Conservation (phyloP, 2,113 vertebrate species). For the Brachyhypopomus occidentalis region DNA sequence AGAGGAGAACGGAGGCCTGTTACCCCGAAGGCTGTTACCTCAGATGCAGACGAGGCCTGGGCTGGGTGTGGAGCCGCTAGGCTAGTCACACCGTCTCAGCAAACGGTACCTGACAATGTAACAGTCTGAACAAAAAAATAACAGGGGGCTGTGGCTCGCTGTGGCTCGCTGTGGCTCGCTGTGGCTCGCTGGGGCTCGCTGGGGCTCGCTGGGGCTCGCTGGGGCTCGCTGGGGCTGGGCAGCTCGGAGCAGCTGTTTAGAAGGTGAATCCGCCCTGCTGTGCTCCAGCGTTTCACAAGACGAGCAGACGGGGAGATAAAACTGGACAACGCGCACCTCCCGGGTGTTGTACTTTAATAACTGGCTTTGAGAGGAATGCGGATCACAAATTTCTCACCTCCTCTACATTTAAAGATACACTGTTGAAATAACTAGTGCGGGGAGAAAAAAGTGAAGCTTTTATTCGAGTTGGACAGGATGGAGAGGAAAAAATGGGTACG, state of each 20-base stretch:
- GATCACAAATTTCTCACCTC: slow-evolving; percentile 28
- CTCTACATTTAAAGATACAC: slow-evolving; percentile 7
- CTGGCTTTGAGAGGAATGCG: slow-evolving; percentile 25
- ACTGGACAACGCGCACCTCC: slow-evolving; percentile 39
- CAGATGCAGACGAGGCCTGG: slow-evolving; percentile 21
- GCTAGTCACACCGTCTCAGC: slow-evolving; percentile 68
- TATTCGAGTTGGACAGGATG: background rate
- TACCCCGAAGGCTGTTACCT: slow-evolving; percentile 74
- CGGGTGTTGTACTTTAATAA: slow-evolving; percentile 30
- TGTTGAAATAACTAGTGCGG: background rate
- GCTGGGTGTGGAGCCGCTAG: slow-evolving; percentile 54
- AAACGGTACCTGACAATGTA: slow-evolving; percentile 50
- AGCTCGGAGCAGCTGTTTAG: slow-evolving; percentile 33
- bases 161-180: too few species aligned
- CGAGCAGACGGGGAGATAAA: slow-evolving; percentile 34
- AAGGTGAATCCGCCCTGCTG: slow-evolving; percentile 60
- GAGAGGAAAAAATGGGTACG: background rate
- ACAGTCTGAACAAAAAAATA: slow-evolving; percentile 52
- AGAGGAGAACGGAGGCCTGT: slow-evolving; percentile 51
- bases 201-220: slow-evolving; percentile 57
- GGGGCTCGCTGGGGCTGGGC: slow-evolving; percentile 59
- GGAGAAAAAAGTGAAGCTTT: background rate
- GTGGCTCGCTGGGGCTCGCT: too few species aligned
- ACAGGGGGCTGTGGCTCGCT: too few species aligned
- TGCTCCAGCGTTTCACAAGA: slow-evolving; percentile 55